Conservation (phyloP, 2,888 invertebrate species). For the Stomorhina lunata region DNA sequence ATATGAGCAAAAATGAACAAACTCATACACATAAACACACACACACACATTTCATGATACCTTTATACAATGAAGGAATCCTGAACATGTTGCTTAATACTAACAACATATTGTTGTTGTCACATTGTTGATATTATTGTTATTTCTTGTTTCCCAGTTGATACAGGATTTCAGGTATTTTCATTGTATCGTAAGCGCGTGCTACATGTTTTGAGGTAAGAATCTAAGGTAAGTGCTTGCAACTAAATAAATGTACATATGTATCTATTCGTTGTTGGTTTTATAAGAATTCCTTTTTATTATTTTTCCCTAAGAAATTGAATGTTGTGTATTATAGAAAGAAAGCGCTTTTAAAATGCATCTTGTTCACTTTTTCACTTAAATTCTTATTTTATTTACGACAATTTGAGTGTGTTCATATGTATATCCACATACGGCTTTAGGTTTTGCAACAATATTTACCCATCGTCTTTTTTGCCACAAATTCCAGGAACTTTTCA, state of each 20-base stretch:
- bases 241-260: background rate
- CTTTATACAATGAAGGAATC: background rate
- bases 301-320: slow-evolving; percentile 5
- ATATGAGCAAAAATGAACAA: background rate
- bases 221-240: too few relatives aligned
- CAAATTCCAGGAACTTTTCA: too few relatives aligned
- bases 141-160: slow-evolving; percentile 23
- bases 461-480: too few relatives aligned
- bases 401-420: background rate
- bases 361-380: slow-evolving; percentile 22
- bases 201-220: background rate
- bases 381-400: background rate
- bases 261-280: background rate
- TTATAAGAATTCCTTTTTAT: background rate
- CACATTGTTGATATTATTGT: slow-evolving; percentile 20
- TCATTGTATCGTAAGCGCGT: background rate
- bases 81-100: slow-evolving; percentile 15
- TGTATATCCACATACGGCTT: background rate
- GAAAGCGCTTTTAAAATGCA: background rate
- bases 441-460: too few relatives aligned
- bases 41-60: background rate
- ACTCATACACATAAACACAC: background rate
- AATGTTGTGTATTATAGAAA: background rate
- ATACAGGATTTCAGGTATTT: slow-evolving; percentile 23
- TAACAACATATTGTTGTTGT: slow-evolving; percentile 31